phyloP scores from a whole-genome alignment of 2,113 vertebrate species.

The Excalfactoria chinensis region DNA sequence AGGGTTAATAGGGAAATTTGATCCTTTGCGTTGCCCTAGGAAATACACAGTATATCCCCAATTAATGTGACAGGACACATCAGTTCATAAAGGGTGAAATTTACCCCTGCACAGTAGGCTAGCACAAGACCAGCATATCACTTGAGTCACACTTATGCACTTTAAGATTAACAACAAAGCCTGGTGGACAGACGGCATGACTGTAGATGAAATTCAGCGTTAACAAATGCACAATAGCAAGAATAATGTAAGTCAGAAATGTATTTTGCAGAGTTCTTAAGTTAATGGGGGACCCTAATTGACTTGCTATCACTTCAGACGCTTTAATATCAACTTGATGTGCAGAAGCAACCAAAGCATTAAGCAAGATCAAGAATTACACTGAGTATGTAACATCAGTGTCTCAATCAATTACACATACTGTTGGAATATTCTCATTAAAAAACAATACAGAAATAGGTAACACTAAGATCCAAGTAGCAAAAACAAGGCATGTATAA shows the following conservation, averaged over 20 bases:
- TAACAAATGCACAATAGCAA: background rate
- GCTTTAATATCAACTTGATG: background rate
- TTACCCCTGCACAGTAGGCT: conserved; percentile 26
- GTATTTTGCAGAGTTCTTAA: background rate
- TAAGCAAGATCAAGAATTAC: background rate
- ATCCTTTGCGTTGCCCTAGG: conserved; percentile 55
- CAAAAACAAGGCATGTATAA: background rate
- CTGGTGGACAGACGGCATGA: background rate
- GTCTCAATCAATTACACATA: background rate
- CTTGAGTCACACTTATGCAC: conserved; percentile 42
- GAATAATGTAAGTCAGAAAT: background rate
- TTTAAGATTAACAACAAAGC: conserved; percentile 5
- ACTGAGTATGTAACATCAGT: background rate
- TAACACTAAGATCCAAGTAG: background rate
- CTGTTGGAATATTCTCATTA: background rate
- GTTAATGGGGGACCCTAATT: background rate
- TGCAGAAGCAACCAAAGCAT: background rate
- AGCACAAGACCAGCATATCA: background rate
- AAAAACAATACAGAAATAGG: background rate
- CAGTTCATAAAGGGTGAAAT: conserved; percentile 67
- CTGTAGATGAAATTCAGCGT: background rate
- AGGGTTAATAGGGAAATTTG: conserved; percentile 56
- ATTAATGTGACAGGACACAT: conserved; percentile 70
- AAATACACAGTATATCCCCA: conserved; percentile 34
- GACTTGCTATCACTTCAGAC: background rate